A percentile compares a stretch with the other conserved stretches of the same genome.
phyloP scores from a whole-genome alignment of 2,113 vertebrate species.

The Dipodomys merriami region DNA sequence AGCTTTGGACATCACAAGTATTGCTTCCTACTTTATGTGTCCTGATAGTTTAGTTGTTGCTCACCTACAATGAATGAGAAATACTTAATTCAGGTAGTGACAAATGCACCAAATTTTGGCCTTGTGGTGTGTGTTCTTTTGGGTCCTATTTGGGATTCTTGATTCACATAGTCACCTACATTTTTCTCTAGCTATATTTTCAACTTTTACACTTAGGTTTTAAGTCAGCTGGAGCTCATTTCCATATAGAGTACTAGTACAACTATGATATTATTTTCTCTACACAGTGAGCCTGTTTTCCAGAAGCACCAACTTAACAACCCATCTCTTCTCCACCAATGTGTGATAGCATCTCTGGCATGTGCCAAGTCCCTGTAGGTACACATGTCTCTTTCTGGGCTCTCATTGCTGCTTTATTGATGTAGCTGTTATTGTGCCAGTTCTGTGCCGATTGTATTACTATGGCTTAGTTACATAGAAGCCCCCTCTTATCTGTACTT shows the following conservation, averaged over 20 bases:
- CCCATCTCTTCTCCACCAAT: background rate
- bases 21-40: background rate
- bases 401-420: background rate
- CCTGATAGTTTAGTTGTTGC: background rate
- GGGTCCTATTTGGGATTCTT: conserved; percentile 4
- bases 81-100: background rate
- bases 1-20: background rate
- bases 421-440: background rate
- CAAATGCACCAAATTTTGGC: conserved; percentile 28
- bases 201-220: background rate
- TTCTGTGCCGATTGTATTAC: background rate
- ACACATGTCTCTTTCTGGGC: background rate
- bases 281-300: background rate
- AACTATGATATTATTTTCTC: background rate
- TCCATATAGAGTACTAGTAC: background rate
- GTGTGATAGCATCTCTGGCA: background rate
- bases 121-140: background rate
- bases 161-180: background rate
- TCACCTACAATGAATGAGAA: background rate
- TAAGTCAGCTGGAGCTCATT: background rate
- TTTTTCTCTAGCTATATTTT: background rate
- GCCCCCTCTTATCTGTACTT: background rate
- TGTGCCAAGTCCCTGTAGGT: background rate
- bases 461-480: background rate
- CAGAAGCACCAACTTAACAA: background rate